Conservation (phyloP, 2,797 vertebrate species). For the Muraenolepis orangiensis region DNA sequence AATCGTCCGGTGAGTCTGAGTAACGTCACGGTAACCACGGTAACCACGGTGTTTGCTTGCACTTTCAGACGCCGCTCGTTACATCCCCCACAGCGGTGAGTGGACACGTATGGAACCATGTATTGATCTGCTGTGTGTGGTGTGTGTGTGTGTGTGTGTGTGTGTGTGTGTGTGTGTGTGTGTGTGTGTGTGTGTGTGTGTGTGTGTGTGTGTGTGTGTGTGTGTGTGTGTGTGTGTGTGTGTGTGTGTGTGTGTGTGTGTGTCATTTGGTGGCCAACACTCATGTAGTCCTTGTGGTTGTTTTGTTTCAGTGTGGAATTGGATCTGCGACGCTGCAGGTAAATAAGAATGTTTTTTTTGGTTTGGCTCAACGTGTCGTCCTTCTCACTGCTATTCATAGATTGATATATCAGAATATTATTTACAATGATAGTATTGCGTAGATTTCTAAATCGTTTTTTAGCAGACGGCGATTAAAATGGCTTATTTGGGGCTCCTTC, state of each 20-base stretch:
- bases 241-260: too few relatives aligned
- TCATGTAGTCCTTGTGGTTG: not conserved
- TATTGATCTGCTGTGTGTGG: too few relatives aligned
- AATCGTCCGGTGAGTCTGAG: not conserved
- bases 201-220: too few relatives aligned
- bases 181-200: too few relatives aligned
- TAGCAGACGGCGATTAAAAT: too few relatives aligned
- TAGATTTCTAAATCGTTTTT: too few relatives aligned
- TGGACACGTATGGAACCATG: not conserved
- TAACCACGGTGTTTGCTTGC: constrained; percentile 8
- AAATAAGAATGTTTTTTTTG: constrained; percentile 19
- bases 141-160: too few relatives aligned
- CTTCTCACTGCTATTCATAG: not conserved
- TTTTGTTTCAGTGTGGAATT: constrained; percentile 72
- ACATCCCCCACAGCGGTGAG: constrained; percentile 75
- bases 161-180: too few relatives aligned
- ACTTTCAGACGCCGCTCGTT: constrained; percentile 66
- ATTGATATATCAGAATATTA: not conserved
- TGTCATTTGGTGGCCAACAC: not conserved
- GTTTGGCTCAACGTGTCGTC: not conserved
- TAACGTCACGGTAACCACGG: not conserved
- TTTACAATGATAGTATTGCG: not conserved
- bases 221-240: too few relatives aligned
- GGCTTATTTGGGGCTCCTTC: too few relatives aligned
- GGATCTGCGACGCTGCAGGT: constrained; percentile 77